Evolutionary conservation across 2,888 invertebrate species (phyloP).

Genomic region (Acronicta aceris): DNA sequence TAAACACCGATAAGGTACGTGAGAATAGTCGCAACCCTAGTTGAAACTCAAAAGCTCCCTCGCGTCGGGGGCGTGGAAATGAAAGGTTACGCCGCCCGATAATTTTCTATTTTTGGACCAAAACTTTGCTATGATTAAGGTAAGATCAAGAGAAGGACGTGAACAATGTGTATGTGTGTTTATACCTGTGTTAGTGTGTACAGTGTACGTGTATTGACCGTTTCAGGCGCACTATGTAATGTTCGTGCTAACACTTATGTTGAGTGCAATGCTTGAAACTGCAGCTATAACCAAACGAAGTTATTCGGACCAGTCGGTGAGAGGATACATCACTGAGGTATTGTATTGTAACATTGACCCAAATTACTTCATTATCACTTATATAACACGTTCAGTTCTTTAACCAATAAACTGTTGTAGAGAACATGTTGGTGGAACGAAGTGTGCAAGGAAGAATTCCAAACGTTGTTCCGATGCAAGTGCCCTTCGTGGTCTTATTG

Average conservation of each 20-base stretch:
- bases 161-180: slow-evolving; percentile 50
- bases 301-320: slow-evolving; percentile 94
- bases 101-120: slow-evolving; percentile 71
- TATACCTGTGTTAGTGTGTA: slow-evolving; percentile 58
- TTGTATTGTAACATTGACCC: slow-evolving; percentile 18
- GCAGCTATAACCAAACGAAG: slow-evolving; percentile 90
- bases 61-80: slow-evolving; percentile 74
- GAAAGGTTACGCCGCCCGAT: slow-evolving; percentile 66
- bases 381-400: background rate
- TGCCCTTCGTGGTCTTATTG: slow-evolving; percentile 97
- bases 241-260: slow-evolving; percentile 75
- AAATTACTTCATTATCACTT: slow-evolving; percentile 16
- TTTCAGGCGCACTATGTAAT: slow-evolving; percentile 80
- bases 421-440: slow-evolving; percentile 98
- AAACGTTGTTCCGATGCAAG: slow-evolving; percentile 95
- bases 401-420: slow-evolving; percentile 82
- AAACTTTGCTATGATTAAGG: slow-evolving; percentile 83
- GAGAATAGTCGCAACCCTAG: slow-evolving; percentile 56
- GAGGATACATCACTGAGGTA: slow-evolving; percentile 95
- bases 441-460: slow-evolving; percentile 97
- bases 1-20: slow-evolving; percentile 53
- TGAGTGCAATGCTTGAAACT: slow-evolving; percentile 74
- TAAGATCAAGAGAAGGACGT: slow-evolving; percentile 59
- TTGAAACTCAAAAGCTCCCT: slow-evolving; percentile 63
- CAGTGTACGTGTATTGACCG: slow-evolving; percentile 54